Evolutionary conservation across 2,888 invertebrate genomes (phyloP).

Genomic region (Acrocera orbiculus): DNA sequence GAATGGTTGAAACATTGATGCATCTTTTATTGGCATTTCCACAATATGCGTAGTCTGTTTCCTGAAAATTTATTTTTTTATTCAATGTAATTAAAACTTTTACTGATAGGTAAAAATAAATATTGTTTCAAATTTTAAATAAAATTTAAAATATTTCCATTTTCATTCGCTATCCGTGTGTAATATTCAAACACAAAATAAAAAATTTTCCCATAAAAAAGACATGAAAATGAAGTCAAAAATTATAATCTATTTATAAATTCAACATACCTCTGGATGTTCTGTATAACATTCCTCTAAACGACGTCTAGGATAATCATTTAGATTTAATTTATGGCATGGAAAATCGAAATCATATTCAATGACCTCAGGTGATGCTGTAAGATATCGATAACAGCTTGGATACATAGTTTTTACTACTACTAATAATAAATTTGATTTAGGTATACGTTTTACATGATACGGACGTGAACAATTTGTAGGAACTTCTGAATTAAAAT

Average conservation of each 20-base stretch:
- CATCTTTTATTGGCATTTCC: too few relatives aligned
- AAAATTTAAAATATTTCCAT: neutral
- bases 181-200: too few relatives aligned
- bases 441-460: slow-evolving; percentile 51
- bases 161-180: neutral
- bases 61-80: slow-evolving; percentile 14
- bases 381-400: slow-evolving; percentile 33
- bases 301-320: slow-evolving; percentile 45
- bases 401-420: slow-evolving; percentile 43
- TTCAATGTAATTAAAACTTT: neutral
- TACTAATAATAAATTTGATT: slow-evolving; percentile 61
- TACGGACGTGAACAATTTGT: slow-evolving; percentile 39
- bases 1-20: too few relatives aligned
- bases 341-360: slow-evolving; percentile 39
- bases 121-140: neutral
- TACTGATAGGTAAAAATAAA: neutral
- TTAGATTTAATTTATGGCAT: slow-evolving; percentile 59
- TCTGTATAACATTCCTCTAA: slow-evolving; percentile 61
- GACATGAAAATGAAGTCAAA: neutral
- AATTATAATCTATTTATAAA: neutral
- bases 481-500: slow-evolving; percentile 27
- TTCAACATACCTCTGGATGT: slow-evolving; percentile 44
- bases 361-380: slow-evolving; percentile 35
- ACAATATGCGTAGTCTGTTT: slow-evolving; percentile 26
- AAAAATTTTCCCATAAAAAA: neutral